Base-by-base conservation (phyloP, 2,113 vertebrate species). In the Entosphenus tridentatus region DNA sequence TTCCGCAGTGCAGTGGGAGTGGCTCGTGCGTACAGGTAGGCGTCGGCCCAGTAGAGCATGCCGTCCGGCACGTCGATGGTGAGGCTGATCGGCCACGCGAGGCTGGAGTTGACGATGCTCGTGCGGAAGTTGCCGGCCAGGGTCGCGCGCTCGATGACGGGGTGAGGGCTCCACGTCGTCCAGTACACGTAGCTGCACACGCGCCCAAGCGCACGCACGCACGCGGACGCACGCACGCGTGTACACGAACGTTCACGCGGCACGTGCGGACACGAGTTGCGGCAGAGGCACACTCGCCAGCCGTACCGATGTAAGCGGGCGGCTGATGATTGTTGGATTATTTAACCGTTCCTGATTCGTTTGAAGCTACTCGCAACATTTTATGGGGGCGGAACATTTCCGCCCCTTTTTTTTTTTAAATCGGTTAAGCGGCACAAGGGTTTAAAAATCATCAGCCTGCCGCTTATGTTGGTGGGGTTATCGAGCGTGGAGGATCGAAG, bases 41-140 rank as follows among this genome's bases (percentile, higher is more conserved):
- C 17, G 68, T 82, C 81, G 3, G 79, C 76, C 81, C 81, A 82
- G 73, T 82, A 82, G 9, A 82, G 77, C 78, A 82, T 74, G 65
- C 80, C 76, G 17, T 82, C 80, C 54, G 80, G 73, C 2, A 78
- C 79, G 74, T 82, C 80, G 56, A 82, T 68, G 16, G 81, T 71
- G 11, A 82, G 74, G 57, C 77, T 79, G 6, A 77, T 82, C 54
- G 81, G 81, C 11, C 69, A 76, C 13, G 71, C 57, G 59, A 82
- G 74, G 57, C 76, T 71, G 39, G 68, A 77, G 73, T 74, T 78
- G 57, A 82, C 74, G 68, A 82, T 80, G 55, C 77, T 4, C 0
- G 70, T 76, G 5, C 74, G 76, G 73, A 79, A 79, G 74, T 79
- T 80, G 72, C 80, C 81, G 21, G 77, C 78, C 9, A 82, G 68